Base-by-base conservation (phyloP, 1,140 invertebrate species). In the Pemphigus obesinymphae region DNA sequence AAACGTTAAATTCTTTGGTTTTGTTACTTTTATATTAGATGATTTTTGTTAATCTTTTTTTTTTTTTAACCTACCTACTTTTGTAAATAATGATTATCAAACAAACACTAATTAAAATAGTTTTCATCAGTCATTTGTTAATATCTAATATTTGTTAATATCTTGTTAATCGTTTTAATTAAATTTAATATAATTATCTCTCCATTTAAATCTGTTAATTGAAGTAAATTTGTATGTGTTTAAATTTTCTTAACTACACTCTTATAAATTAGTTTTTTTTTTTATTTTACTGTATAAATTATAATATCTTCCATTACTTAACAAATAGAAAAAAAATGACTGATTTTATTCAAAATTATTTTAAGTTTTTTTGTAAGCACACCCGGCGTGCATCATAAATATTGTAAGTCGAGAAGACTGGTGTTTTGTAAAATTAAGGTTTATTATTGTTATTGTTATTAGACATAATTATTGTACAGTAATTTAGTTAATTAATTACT, bases 1-100 rank as follows among this genome's bases (percentile, higher is more conserved):
- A 61, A 63, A 40, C 15, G 6, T 8, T 11, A 31, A 26, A 20
- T 17, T 58, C 23, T 26, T 34, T 94, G 23, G 73, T 78, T 58
- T 34, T 78, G 70, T 73, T 45, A 26, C 7, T 80, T 1, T 80
- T 63, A 1, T 63, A 26, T 70, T 70, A 43, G 20, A 26, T 15
- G 34, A 58, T 58, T 45, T 78, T 61, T 8, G 31, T 80, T 26
- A 40, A 55, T 13, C 31, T 43, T 63, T 40, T 55, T 76, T 76
- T 31, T 58, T 43, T 40, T 3, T 23, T 58, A 61, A 48, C 3
- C 26, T n/a, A 53, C 3, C 40, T 43, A 23, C 17, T 76, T 40
- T 76, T 80, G 55, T 80, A 80, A 45, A 73, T 73, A 72, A 58
- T 11, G 23, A 55, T 55, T 55, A 17, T 55, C 73, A 37, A 55